Evolutionary conservation across 2,113 vertebrate genomes (phyloP), one percentile per base, ranked within the genome.

Genomic region (Zonotrichia leucophrys): DNA sequence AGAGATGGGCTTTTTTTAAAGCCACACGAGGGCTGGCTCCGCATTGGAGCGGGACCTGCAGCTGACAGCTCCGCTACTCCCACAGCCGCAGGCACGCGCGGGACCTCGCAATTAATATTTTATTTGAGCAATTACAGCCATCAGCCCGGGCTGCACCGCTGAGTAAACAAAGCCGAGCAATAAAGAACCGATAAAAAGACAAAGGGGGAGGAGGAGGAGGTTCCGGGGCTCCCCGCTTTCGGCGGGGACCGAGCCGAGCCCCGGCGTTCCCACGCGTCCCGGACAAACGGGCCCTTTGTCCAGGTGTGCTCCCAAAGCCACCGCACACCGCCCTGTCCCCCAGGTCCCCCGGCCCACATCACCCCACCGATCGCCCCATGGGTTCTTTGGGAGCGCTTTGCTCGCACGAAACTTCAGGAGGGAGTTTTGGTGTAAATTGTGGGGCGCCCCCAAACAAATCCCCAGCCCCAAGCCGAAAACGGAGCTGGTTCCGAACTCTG

Each of bases 21-120:
- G 76, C 22, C 15, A 0, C 23, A 0, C 16, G 37, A 50, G 59
- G 31, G 50, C 39, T 83, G n/a, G 50, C 39, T 83, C 22, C 4
- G 42, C 52, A 1, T 12, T 11, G 7, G n/a, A n/a, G 20, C 33
- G 42, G 78, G 74, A 85, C 55, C 39, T 12, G 44, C 55, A 60
- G 92, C 94, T 90, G 96, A 94, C 94, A 94, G 93, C 90, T 72
- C 91, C n/a, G 31, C 49, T 62, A 92, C 95, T 97, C 93, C 96
- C 90, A 74, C 79, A 42, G 87, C 87, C 92, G 39, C 93, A 92
- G 92, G 88, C 91, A 95, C 76, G 96, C 73, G 31, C 70, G 30
- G 67, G 67, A 72, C 74, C 77, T 50, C 11, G 35, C 89, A 74
- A 94, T 79, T 76, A 75, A 74, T 89, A 77, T 87, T 96, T 94